Evolutionary conservation across 2,888 invertebrate species (phyloP).

Genomic region (Eupsilia transversa): DNA sequence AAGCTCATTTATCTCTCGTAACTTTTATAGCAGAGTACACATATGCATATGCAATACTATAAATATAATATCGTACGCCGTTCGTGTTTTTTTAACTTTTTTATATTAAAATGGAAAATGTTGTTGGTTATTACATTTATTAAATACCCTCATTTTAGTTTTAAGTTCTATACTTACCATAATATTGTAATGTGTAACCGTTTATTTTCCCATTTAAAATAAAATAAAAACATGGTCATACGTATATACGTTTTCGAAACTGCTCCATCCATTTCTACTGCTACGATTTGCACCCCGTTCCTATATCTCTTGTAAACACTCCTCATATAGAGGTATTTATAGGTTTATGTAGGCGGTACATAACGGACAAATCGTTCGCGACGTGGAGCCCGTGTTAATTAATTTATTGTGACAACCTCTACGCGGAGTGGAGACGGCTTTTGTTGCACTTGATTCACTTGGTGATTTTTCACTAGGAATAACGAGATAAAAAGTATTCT

Average conservation of each 20-base stretch:
- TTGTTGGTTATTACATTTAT: no score
- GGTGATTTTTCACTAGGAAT: neutral
- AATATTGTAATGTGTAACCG: no score
- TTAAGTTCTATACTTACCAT: no score
- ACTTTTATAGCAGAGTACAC: slow-evolving; percentile 3
- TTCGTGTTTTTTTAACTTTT: no score
- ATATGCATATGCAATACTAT: no score
- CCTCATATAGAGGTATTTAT: slow-evolving; percentile 16
- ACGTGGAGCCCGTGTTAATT: slow-evolving; percentile 71
- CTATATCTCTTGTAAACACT: slow-evolving; percentile 3
- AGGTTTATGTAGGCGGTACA: slow-evolving; percentile 50
- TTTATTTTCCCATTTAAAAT: no score
- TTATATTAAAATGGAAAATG: no score
- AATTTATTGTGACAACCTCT: slow-evolving; percentile 74
- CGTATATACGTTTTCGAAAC: neutral
- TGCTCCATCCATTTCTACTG: neutral
- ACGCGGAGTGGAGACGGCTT: slow-evolving; percentile 57
- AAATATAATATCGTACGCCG: no score
- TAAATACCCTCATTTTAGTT: no score
- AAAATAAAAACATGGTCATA: no score
- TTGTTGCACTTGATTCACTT: neutral
- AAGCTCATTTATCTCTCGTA: neutral
- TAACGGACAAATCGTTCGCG: slow-evolving; percentile 60
- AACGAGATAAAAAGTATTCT: no score
- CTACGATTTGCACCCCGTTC: neutral